Evolutionary conservation across 2,797 vertebrate genomes (phyloP), one percentile per base, ranked within the genome.

Genomic region (Falco peregrinus): DNA sequence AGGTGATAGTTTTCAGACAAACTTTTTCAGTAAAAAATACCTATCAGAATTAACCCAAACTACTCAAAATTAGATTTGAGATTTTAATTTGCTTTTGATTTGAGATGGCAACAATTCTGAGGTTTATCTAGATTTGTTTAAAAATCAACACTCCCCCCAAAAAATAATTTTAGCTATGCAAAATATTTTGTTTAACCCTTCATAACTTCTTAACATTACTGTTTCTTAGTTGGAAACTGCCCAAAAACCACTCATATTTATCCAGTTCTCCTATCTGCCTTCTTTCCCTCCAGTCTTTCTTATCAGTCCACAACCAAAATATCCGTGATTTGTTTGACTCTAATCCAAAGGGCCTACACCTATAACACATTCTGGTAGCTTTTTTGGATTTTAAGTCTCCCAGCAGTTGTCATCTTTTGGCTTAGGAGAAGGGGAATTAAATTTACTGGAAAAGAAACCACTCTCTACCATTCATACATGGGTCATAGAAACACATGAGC

Each of bases 241-340:
- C n/a, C 7, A 0, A 13, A 69, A 50, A 5, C 0, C 10, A 59
- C 19, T 16, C 0, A 0, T 56, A n/a, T 22, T 51, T 35, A 16
- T 24, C 31, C 14, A 41, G 28, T 16, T 81, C 25, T 17, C 35
- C 10, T 35, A 9, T 10, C 24, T 68, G 48, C n/a, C 53, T 48
- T 50, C 71, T 70, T 65, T 67, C 6, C 57, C 39, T 73, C 33
- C 31, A 6, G 4, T 15, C 35, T 48, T 73, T 64, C 60, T 51
- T 25, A 53, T 24, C 50, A 63, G 51, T 6, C 43, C 51, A 56
- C 82, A 64, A 83, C 19, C 25, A 51, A 67, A 79, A 14, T 6
- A 43, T 19, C 21, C 43, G 15, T 0, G 3, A 51, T 70, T 89
- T 61, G 6, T 70, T 53, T 64, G 41, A 65, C 48, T 65, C 29